Conservation (phyloP, 2,888 invertebrate genomes). For the Clepsis dumicolana region DNA sequence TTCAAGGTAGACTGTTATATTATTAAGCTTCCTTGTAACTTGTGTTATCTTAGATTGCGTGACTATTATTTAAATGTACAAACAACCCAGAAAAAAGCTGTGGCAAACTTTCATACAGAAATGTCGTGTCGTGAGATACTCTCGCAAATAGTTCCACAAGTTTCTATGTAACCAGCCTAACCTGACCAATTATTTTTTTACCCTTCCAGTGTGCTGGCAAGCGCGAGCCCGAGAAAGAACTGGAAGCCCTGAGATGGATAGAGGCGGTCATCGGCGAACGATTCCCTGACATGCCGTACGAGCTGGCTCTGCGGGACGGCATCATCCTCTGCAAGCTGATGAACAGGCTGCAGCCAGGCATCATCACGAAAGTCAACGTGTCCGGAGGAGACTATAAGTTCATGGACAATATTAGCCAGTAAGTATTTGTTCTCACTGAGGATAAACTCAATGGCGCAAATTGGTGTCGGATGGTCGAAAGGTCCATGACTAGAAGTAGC, state of each 20-base stretch:
- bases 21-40: no score
- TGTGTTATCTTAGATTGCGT: no score
- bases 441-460: no score
- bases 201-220: constrained; percentile 91
- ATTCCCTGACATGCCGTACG: constrained; percentile 91
- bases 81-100: no score
- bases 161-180: background rate
- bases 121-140: no score
- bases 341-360: constrained; percentile 94
- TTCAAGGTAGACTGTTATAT: no score
- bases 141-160: no score
- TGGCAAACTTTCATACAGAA: no score
- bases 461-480: no score
- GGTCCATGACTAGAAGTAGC: no score
- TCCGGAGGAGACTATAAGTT: constrained; percentile 96
- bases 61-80: no score
- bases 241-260: constrained; percentile 94
- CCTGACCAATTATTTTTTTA: background rate
- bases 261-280: constrained; percentile 92
- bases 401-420: constrained; percentile 98
- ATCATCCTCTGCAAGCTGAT: constrained; percentile 95
- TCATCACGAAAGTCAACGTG: constrained; percentile 93
- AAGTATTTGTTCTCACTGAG: no score
- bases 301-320: constrained; percentile 93
- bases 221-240: constrained; percentile 92